A percentile compares a stretch with the other conserved stretches of the same genome.
Conservation (phyloP, 2,797 vertebrate genomes). For the Myotis myotis region DNA sequence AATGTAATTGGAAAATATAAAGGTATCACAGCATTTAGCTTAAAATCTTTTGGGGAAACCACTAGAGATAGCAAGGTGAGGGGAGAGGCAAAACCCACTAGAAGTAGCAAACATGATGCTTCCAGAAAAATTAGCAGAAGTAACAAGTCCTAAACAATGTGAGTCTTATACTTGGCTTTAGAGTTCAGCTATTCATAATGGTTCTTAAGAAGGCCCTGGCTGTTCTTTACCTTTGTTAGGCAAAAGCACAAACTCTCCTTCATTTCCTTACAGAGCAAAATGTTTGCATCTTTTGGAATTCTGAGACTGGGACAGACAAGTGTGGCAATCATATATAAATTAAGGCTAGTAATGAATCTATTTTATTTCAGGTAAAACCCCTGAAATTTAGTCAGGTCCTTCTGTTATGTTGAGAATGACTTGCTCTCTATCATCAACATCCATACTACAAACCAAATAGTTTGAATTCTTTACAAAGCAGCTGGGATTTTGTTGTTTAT, state of each 20-base stretch:
- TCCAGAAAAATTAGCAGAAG: conserved; percentile 43
- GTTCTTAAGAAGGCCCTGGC: background rate
- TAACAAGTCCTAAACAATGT: conserved; percentile 27
- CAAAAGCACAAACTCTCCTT: conserved; percentile 9
- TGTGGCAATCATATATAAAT: conserved; percentile 38
- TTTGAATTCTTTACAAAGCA: conserved; percentile 59
- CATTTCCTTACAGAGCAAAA: conserved; percentile 36
- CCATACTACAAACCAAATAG: conserved; percentile 39
- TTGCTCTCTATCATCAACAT: background rate
- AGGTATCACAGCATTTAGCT: background rate
- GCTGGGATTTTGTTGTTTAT: background rate
- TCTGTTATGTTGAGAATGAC: conserved; percentile 26
- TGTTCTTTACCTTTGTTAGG: background rate
- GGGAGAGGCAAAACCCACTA: conserved; percentile 15
- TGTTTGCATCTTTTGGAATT: conserved; percentile 36
- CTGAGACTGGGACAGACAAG: conserved; percentile 41
- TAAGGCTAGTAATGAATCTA: conserved; percentile 45
- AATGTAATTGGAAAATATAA: conserved; percentile 14
- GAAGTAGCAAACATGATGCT: conserved; percentile 42
- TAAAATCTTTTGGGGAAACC: conserved; percentile 39
- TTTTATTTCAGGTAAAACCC: conserved; percentile 42
- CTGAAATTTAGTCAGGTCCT: conserved; percentile 30
- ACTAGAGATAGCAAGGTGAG: conserved; percentile 36
- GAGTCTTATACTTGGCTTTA: conserved; percentile 3
- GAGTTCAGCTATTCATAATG: conserved; percentile 29